Evolutionary conservation across 1,140 invertebrate genomes (phyloP), one percentile per base, ranked within the genome.

Genomic region (Cyclargus thomasi): DNA sequence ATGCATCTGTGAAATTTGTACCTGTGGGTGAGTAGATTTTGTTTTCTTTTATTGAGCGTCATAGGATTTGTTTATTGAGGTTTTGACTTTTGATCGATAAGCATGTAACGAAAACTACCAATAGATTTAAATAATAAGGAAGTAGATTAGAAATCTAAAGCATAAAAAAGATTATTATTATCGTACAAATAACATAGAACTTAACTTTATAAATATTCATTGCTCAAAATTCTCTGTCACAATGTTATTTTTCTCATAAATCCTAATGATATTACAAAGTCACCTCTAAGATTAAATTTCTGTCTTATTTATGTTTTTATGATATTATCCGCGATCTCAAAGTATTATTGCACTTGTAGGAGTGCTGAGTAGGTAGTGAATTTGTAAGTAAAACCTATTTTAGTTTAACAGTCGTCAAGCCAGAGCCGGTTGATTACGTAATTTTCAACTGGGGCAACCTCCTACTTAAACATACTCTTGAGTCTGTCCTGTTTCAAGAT

Each of bases 1-100:
- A 84, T 97, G 96, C 79, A 96, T 97, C 74, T 97, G 96, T 85
- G 95, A 97, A 91, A 94, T 97, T 55, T 97, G 96, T 83, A 97
- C 95, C 79, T 97, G 96, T 89, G 96, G 96, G 96, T 97, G 91
- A 95, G 95, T 94, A n/a, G 67, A 23, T 55, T 39, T 55, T 39
- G 36, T 64, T 39, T 35, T 62, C 22, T 29, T 47, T 47, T 47
- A 8, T 47, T 29, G 29, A 29, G 29, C 8, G 29, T 4, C 29
- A 7, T 29, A 5, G 29, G 29, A 6, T 47, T 16, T 7, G 39
- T 2, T 14, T 16, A 47, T 47, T 47, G 39, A 47, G 39, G 39
- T 14, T 47, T 47, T 35, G 29, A 5, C 8, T 35, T n/a, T n/a
- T 29, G 29, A 29, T 29, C 23, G 8, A 29, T 6, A 29, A 29